A percentile compares a stretch with the other conserved stretches of the same genome.
Conservation (phyloP, 2,113 vertebrate genomes). For the Dicentrarchus labrax region DNA sequence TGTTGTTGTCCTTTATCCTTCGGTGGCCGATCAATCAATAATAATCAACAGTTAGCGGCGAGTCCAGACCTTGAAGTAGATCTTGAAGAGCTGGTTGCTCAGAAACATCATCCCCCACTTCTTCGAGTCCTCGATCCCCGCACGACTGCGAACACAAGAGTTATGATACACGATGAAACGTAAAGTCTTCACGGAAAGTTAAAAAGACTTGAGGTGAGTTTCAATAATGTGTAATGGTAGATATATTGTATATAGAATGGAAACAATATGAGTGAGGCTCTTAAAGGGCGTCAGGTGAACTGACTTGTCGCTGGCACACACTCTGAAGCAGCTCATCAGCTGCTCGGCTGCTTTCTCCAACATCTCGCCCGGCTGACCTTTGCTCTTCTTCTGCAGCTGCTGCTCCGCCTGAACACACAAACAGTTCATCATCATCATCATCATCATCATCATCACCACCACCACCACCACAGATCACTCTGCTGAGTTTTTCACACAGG, state of each 20-base stretch:
- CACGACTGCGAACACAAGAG: slow-evolving; percentile 85
- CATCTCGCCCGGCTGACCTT: slow-evolving; percentile 94
- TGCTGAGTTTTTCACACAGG: background rate
- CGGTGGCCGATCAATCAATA: too few relatives aligned
- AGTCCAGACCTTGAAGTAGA: slow-evolving; percentile 95
- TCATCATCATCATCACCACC: background rate
- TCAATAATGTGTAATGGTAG: too few relatives aligned
- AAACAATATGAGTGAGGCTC: too few relatives aligned
- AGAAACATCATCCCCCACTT: slow-evolving; percentile 99
- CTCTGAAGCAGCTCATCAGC: slow-evolving; percentile 97
- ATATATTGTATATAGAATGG: too few relatives aligned
- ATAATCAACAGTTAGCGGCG: too few relatives aligned
- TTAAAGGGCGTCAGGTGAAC: background rate
- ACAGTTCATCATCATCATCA: background rate
- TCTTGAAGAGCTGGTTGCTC: slow-evolving; percentile 98
- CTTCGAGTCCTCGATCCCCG: slow-evolving; percentile 96
- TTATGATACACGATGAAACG: too few relatives aligned
- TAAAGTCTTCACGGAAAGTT: too few relatives aligned
- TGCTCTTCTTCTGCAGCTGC: slow-evolving; percentile 93
- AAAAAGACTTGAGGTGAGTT: too few relatives aligned
- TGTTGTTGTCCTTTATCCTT: too few relatives aligned
- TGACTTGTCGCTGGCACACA: slow-evolving; percentile 98
- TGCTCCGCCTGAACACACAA: slow-evolving; percentile 89
- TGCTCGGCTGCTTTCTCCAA: slow-evolving; percentile 96
- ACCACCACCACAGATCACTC: background rate